Evolutionary conservation across 2,113 vertebrate genomes (phyloP), one percentile per base, ranked within the genome.

Genomic region (Trematocara unimaculatum): DNA sequence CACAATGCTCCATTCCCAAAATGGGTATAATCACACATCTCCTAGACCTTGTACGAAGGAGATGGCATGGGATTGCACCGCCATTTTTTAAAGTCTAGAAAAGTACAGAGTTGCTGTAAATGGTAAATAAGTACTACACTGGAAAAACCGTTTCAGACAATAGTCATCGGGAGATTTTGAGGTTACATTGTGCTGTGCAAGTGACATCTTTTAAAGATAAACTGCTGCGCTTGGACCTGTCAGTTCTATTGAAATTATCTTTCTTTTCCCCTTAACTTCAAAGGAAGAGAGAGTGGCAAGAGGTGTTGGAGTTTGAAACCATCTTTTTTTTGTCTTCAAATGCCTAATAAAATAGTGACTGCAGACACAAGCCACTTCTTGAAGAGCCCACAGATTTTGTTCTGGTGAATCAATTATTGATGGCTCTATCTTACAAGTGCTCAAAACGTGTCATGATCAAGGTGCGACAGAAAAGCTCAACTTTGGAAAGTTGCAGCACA

Each of bases 351-450:
- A 90, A 91, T 81, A 83, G 83, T 14, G 45, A 54, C 38, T 42
- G 83, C 79, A 85, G 31, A 88, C 53, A 79, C 26, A 62, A 81
- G 79, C 82, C 79, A n/a, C n/a, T 38, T 53, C 83, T 85, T 86
- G n/a, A 89, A 86, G 51, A 84, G 55, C 40, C 12, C 80, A 72
- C 55, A 78, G 64, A 45, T 82, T 89, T 80, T 87, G 35, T 88
- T 82, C 70, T 55, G 82, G 12, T 5, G 38, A 80, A 93, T 94
- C 62, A 91, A 92, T 92, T 90, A 94, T 93, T 90, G 79, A 94
- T 86, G 20, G 72, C 84, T 82, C 31, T 17, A 49, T 87, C 60
- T 82, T 58, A 64, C 79, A 81, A 79, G 42, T 49, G 77, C 81
- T 4, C 45, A 42, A 82, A 79, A 90, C 86, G 31, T 38, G 77